A percentile compares a stretch with the other conserved stretches of the same genome.
phyloP scores from a whole-genome alignment of 2,888 invertebrate species.

The Drosophila mimica region DNA sequence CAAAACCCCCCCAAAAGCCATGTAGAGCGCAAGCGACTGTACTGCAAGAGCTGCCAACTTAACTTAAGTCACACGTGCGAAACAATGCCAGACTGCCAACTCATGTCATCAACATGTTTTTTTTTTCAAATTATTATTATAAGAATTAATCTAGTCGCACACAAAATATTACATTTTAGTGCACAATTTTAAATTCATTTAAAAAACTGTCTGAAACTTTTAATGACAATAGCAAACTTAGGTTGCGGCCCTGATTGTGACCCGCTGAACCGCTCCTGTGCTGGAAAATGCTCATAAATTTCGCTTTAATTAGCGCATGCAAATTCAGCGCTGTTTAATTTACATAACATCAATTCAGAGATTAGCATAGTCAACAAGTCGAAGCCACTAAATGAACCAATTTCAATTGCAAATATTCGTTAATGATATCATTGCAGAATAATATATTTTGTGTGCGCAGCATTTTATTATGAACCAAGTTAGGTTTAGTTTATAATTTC shows the following conservation, averaged over 20 bases:
- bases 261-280: constrained; percentile 5
- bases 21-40: constrained; percentile 58
- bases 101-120: constrained; percentile 40
- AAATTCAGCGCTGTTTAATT: constrained; percentile 43
- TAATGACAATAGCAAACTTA: neutral
- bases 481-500: constrained; percentile 27
- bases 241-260: neutral
- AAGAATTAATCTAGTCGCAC: constrained; percentile 23
- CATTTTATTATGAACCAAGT: constrained; percentile 35
- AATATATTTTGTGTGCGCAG: constrained; percentile 54
- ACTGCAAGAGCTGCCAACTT: constrained; percentile 68
- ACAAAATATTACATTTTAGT: constrained; percentile 43
- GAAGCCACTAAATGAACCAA: constrained; percentile 33
- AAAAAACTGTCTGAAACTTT: neutral
- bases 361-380: constrained; percentile 71
- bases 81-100: constrained; percentile 41
- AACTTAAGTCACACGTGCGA: constrained; percentile 54
- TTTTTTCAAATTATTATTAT: neutral
- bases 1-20: neutral
- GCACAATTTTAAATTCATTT: neutral
- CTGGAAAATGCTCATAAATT: constrained; percentile 26
- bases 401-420: constrained; percentile 13
- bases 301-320: constrained; percentile 39
- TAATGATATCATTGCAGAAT: constrained; percentile 14
- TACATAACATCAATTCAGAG: constrained; percentile 37